phyloP scores from a whole-genome alignment of 2,113 vertebrate genomes.

The Psophia crepitans region DNA sequence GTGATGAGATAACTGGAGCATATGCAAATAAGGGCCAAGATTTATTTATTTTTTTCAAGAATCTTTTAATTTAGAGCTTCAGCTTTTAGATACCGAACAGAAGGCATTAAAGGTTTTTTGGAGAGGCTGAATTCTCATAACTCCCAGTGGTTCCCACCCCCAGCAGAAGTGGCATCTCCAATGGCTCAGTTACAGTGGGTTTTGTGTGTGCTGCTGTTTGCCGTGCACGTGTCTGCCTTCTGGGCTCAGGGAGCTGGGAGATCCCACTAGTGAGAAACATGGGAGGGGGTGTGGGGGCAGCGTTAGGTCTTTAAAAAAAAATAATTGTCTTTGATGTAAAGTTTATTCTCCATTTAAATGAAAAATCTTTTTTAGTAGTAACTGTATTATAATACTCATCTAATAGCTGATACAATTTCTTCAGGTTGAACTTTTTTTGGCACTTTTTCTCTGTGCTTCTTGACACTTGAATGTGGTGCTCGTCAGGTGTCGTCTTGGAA shows the following conservation, averaged over 20 bases:
- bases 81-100: not conserved
- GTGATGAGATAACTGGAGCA: slow-evolving; percentile 32
- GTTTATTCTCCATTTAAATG: slow-evolving; percentile 40
- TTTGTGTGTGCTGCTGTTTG: not conserved
- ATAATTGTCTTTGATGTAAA: not conserved
- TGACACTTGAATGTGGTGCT: slow-evolving; percentile 42
- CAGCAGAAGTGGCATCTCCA: not conserved
- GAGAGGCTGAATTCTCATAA: not conserved
- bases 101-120: not conserved
- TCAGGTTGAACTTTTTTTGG: slow-evolving; percentile 11
- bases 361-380: not conserved
- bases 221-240: not conserved
- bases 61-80: slow-evolving; percentile 1
- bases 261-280: not conserved
- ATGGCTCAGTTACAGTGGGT: not conserved
- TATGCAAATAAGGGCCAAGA: not conserved
- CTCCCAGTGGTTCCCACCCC: not conserved
- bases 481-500: slow-evolving; percentile 15
- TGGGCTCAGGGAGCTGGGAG: not conserved
- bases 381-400: not conserved
- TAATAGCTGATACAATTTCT: slow-evolving; percentile 30
- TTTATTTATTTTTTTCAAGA: not conserved
- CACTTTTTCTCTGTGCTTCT: slow-evolving; percentile 53
- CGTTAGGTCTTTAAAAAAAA: not conserved
- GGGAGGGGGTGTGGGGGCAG: not conserved